These are phyloP conservation scores for Sussaba pulchella DNA, from an alignment of 2,888 invertebrate genomes.

Conservation along the genomic window DNA sequence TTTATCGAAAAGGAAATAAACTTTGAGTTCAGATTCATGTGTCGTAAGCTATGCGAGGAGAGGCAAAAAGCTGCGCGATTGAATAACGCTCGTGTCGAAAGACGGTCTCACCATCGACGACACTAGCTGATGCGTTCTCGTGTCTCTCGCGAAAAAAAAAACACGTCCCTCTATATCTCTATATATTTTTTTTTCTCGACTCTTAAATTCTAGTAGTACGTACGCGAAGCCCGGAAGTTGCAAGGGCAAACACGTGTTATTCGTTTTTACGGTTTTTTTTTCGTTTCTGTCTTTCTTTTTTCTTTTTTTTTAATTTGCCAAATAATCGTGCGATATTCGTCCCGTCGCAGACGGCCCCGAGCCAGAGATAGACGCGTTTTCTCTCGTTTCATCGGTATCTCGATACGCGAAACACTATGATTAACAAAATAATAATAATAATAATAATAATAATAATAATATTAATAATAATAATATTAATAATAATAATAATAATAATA, in stretches of 20 bases:
- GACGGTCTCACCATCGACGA: constrained; percentile 55
- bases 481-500: constrained; percentile 73
- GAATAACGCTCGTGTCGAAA: constrained; percentile 39
- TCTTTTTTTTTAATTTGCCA: constrained; percentile 6
- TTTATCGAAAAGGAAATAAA: constrained; percentile 59
- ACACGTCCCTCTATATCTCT: constrained; percentile 25
- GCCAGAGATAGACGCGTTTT: constrained; percentile 77
- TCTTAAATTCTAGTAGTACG: constrained; percentile 64
- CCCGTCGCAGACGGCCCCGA: constrained; percentile 73
- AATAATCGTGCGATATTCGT: constrained; percentile 44
- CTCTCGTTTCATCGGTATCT: constrained; percentile 80
- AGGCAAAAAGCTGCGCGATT: constrained; percentile 61
- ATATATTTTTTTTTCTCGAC: constrained; percentile 19
- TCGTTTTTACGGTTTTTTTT: constrained; percentile 22
- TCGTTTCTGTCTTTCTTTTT: constrained; percentile 1
- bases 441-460: constrained; percentile 73
- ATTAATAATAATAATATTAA: constrained; percentile 73
- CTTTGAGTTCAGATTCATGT: constrained; percentile 36
- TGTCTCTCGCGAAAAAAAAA: constrained; percentile 33
- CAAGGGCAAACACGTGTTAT: constrained; percentile 55
- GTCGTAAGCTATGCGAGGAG: constrained; percentile 49
- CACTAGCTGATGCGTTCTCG: constrained; percentile 36
- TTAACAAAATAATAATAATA: constrained; percentile 68
- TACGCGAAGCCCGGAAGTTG: constrained; percentile 51
- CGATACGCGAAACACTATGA: constrained; percentile 75